These are phyloP conservation scores for Chloromyia formosa DNA, from an alignment of 2,888 invertebrate genomes.

Conservation along the genomic window DNA sequence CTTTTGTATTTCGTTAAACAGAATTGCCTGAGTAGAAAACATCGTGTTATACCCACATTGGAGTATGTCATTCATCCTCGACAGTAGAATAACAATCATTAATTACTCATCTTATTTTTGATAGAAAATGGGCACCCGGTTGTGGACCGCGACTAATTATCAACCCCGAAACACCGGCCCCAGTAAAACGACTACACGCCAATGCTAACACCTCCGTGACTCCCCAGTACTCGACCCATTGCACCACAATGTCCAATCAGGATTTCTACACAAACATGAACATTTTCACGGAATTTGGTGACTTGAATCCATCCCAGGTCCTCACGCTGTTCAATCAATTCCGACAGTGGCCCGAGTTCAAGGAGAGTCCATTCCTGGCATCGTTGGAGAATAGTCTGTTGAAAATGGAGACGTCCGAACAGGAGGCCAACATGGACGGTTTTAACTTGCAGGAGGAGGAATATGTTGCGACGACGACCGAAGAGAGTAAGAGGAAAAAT, in stretches of 20 bases:
- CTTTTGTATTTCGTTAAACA: conserved; percentile 78
- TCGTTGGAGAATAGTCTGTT: conserved; percentile 72
- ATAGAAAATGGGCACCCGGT: conserved; percentile 76
- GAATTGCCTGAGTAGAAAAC: conserved; percentile 69
- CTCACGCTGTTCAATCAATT: conserved; percentile 72
- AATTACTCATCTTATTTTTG: conserved; percentile 52
- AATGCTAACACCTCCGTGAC: conserved; percentile 44
- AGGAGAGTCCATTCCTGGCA: conserved; percentile 71
- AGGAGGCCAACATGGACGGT: conserved; percentile 52
- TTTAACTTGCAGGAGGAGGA: conserved; percentile 24
- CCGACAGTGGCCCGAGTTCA: conserved; percentile 71
- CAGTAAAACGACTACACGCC: conserved; percentile 48
- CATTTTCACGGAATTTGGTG: conserved; percentile 78
- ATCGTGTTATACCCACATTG: conserved; percentile 74
- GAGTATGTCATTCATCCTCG: conserved; percentile 69
- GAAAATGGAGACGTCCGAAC: conserved; percentile 64
- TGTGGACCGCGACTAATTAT: conserved; percentile 74
- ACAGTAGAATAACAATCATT: not conserved
- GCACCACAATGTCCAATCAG: conserved; percentile 55
- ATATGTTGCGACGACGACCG: not conserved
- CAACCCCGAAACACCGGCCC: conserved; percentile 51
- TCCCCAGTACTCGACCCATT: conserved; percentile 56
- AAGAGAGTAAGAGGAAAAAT: not conserved
- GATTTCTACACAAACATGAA: conserved; percentile 68
- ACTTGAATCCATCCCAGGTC: conserved; percentile 72